Evolutionary conservation across 2,113 vertebrate species (phyloP).

Genomic region (Plecturocebus donacophilus): DNA sequence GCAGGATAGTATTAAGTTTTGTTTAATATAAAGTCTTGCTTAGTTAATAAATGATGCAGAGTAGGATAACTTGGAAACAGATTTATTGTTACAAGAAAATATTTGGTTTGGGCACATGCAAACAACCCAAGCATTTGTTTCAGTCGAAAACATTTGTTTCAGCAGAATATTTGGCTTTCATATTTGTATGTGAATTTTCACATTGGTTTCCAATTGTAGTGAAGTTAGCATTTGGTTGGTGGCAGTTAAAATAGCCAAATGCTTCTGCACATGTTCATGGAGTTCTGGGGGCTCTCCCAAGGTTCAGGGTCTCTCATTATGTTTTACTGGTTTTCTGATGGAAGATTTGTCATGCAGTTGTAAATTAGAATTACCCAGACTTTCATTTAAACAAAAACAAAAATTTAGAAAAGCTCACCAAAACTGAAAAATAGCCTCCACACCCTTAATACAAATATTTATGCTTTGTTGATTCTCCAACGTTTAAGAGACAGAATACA

Average conservation of each 20-base stretch:
- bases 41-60: slow-evolving; percentile 47
- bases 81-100: slow-evolving; percentile 62
- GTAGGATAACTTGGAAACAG: slow-evolving; percentile 30
- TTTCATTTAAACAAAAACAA: slow-evolving; percentile 32
- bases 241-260: slow-evolving; percentile 64
- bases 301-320: not conserved
- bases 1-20: not conserved
- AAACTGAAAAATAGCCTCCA: not conserved
- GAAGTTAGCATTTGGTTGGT: slow-evolving; percentile 68
- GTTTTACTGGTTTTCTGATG: not conserved
- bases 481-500: not conserved
- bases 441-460: not conserved
- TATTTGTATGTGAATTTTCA: slow-evolving; percentile 47
- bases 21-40: not conserved
- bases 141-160: slow-evolving; percentile 68
- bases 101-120: slow-evolving; percentile 57
- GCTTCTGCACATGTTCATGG: slow-evolving; percentile 49
- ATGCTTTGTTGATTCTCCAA: not conserved
- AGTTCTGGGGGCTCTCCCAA: not conserved
- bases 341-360: not conserved
- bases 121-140: slow-evolving; percentile 65
- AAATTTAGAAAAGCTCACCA: not conserved
- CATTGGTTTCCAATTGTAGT: slow-evolving; percentile 58
- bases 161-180: slow-evolving; percentile 68
- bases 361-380: not conserved